Evolutionary conservation across 1,140 invertebrate species (phyloP).

Genomic region (Lethrus apterus): DNA sequence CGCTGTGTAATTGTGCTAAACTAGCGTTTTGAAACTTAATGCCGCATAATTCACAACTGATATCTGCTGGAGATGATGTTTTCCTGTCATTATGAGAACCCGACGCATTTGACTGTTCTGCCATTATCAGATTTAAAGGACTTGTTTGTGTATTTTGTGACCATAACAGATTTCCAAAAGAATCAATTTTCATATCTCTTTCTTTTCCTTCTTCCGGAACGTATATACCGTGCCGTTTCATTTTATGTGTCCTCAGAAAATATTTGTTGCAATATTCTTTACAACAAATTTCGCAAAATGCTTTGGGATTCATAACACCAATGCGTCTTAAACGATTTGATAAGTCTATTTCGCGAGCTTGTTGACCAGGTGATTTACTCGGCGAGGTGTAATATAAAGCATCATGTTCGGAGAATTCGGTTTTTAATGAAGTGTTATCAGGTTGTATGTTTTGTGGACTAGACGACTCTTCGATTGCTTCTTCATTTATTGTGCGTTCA

Average conservation of each 20-base stretch:
- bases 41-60: constrained; percentile 38
- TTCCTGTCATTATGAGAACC: constrained; percentile 31
- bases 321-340: constrained; percentile 64
- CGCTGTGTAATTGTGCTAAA: constrained; percentile 43
- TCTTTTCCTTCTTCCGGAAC: constrained; percentile 48
- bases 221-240: constrained; percentile 68
- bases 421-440: constrained; percentile 36
- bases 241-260: constrained; percentile 85
- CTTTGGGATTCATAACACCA: constrained; percentile 77
- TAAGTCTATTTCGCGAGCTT: constrained; percentile 45
- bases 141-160: constrained; percentile 49
- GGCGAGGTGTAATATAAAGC: constrained; percentile 30
- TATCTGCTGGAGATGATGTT: constrained; percentile 40
- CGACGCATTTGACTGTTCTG: constrained; percentile 35
- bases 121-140: constrained; percentile 56
- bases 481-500: constrained; percentile 14
- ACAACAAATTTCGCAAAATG: constrained; percentile 89
- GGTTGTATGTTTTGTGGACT: constrained; percentile 31
- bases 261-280: constrained; percentile 96
- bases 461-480: constrained; percentile 23
- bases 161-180: constrained; percentile 40
- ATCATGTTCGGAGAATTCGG: constrained; percentile 24
- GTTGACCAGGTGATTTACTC: constrained; percentile 33
- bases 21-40: constrained; percentile 42
- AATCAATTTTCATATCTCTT: constrained; percentile 40